Percentiles rank a stretch among this genome's conserved stretches.
These are phyloP conservation scores for Teleogryllus occipitalis DNA, from an alignment of 1,140 invertebrate genomes.

Conservation along the genomic window DNA sequence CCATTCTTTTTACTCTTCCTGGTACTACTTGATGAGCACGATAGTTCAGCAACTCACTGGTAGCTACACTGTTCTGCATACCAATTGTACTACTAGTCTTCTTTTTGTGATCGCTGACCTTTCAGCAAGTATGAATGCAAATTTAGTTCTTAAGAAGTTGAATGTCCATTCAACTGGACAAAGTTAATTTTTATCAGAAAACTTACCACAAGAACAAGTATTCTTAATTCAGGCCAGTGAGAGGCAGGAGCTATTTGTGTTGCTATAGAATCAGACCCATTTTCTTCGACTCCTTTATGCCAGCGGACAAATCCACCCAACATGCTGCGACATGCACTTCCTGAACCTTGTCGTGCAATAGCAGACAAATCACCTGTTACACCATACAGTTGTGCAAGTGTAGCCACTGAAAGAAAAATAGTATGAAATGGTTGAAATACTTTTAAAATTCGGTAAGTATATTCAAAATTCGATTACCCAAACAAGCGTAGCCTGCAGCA, in stretches of 20 bases:
- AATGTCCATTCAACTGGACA: too few species aligned
- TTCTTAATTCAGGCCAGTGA: slow-evolving; percentile 87
- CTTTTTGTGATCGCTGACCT: slow-evolving; percentile 78
- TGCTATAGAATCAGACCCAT: slow-evolving; percentile 79
- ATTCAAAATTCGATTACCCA: slow-evolving; percentile 40
- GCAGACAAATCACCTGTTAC: slow-evolving; percentile 72
- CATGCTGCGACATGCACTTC: slow-evolving; percentile 92
- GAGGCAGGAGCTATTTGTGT: slow-evolving; percentile 56
- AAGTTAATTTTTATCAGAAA: not conserved
- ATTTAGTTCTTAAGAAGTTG: too few species aligned
- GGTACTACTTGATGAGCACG: slow-evolving; percentile 66
- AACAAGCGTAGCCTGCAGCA: slow-evolving; percentile 93
- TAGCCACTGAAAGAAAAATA: slow-evolving; percentile 45
- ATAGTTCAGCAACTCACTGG: slow-evolving; percentile 74
- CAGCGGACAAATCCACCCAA: slow-evolving; percentile 91
- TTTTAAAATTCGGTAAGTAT: not conserved
- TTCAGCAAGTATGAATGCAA: not conserved
- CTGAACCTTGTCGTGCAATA: slow-evolving; percentile 83
- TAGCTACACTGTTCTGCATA: slow-evolving; percentile 78
- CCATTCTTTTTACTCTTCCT: slow-evolving; percentile 57
- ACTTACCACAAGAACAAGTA: slow-evolving; percentile 79
- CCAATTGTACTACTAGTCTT: slow-evolving; percentile 80
- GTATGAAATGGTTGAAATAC: not conserved
- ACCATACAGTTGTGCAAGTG: slow-evolving; percentile 67
- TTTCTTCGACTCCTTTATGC: slow-evolving; percentile 58